Evolutionary conservation across 1,140 invertebrate genomes (phyloP), one percentile per base, ranked within the genome.

Genomic region (Brachionus calyciflorus): DNA sequence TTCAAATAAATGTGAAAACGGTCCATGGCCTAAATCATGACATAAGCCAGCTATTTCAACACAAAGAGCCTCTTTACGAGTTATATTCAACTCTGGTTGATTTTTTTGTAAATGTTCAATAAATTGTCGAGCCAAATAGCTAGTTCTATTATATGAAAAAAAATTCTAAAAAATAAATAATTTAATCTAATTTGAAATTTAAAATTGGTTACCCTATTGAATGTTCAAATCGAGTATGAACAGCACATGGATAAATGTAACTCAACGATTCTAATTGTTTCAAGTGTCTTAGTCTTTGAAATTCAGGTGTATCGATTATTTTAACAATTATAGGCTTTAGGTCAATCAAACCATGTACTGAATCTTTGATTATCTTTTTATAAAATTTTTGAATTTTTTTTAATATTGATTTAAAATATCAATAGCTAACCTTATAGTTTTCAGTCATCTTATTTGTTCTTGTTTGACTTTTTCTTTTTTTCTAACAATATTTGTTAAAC

Each of bases 1-100:
- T 37, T 90, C 89, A 87, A 88, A 90, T 0, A 83, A 78, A 80
- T 90, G 89, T 24, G 88, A 89, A 81, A 89, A 89, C 3, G 89
- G 89, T 2, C 89, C 89, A 81, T 69, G 78, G 30, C 89, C 89
- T 1, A 90, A 78, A 80, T 91, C 90, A 83, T 91, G 90, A 77
- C 89, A 88, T 0, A 91, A 84, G 0, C 88, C 90, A 51, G 89
- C 90, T 41, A 91, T 85, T 79, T 87, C 78, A 5, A 90, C 82
- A 81, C 87, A 89, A 3, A 88, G 69, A 33, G 85, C 78, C 78
- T 88, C 87, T 46, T 78, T 77, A 2, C 81, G 79, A 5, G 78
- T 81, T 33, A 88, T 87, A 1, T 80, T 65, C 21, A 87, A 77
- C 78, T 87, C 84, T 14, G 86, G 86, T 77, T 88, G 87, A 21